These are phyloP conservation scores for Brachymystax lenok DNA, from an alignment of 2,797 vertebrate genomes.

Conservation along the genomic window DNA sequence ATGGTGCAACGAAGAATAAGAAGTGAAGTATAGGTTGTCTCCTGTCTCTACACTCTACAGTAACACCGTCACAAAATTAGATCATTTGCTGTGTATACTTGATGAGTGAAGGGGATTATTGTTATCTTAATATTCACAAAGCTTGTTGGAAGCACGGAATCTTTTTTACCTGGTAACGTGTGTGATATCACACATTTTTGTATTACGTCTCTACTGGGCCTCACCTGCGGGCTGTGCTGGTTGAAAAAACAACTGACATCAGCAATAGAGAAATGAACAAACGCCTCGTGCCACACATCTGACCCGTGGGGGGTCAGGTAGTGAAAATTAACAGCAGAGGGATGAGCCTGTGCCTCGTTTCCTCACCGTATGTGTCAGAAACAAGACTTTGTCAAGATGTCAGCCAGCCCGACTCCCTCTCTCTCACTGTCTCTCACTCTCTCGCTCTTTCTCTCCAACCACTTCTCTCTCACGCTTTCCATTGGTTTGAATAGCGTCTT, in stretches of 20 bases:
- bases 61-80: background rate
- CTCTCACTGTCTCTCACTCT: slow-evolving; percentile 32
- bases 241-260: slow-evolving; percentile 69
- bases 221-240: slow-evolving; percentile 63
- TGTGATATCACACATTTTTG: slow-evolving; percentile 67
- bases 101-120: no score
- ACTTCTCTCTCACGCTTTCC: slow-evolving; percentile 17
- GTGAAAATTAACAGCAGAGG: slow-evolving; percentile 73
- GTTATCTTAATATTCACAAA: no score
- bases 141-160: slow-evolving; percentile 42
- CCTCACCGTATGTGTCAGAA: slow-evolving; percentile 52
- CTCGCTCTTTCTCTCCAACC: background rate
- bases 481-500: slow-evolving; percentile 12
- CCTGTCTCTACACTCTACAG: background rate
- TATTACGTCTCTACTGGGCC: slow-evolving; percentile 65
- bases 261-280: slow-evolving; percentile 73
- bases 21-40: background rate
- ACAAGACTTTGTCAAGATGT: slow-evolving; percentile 58
- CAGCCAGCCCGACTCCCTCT: slow-evolving; percentile 35
- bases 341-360: slow-evolving; percentile 15
- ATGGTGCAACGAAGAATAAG: background rate
- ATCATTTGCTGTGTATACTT: background rate
- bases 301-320: slow-evolving; percentile 66
- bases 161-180: slow-evolving; percentile 37
- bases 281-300: slow-evolving; percentile 71